Evolutionary conservation across 2,888 invertebrate species (phyloP), one percentile per base, ranked within the genome.

Genomic region (Allacma fusca): DNA sequence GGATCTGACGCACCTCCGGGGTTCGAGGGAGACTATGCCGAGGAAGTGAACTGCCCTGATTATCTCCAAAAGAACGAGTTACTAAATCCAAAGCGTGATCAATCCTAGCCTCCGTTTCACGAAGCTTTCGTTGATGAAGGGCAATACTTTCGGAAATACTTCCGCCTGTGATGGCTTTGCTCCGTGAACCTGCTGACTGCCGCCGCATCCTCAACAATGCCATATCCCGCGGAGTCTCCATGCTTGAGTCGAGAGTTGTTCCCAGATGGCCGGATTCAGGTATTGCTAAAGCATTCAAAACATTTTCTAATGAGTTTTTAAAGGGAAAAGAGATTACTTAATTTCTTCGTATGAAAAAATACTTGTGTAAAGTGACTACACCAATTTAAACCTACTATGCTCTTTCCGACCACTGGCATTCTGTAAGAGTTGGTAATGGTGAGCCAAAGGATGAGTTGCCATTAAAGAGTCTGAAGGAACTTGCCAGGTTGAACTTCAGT

Each of bases 51-150:
- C 34, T 43, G 23, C 43, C 29, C 43, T 74, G 64, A 44, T 43
- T 74, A n/a, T 43, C 73, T 26, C 73, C 73, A 24, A 74, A 74
- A 5, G 73, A 74, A 12, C 73, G 34, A 9, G 64, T 74, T 13
- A 74, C 73, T 12, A 74, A 64, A 28, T 74, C 73, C 7, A 74
- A 43, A 26, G 73, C 73, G 19, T 65, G 73, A 43, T 74, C 73
- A 43, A 74, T 74, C 23, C 73, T 16, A 29, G 64, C 64, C 28
- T 74, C 73, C 24, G 73, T 74, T 0, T 74, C 73, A 19, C 73
- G 64, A 19, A 74, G 64, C 64, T 74, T 74, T 26, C 73, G 28
- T 24, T 74, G 73, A 64, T 74, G 73, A 9, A 74, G 13, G 13
- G 73, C 73, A 40, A 74, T 64, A 74, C 73, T 74, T 26, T 74